Base-by-base conservation (phyloP, 2,888 invertebrate species). In the Aphodius granarius region DNA sequence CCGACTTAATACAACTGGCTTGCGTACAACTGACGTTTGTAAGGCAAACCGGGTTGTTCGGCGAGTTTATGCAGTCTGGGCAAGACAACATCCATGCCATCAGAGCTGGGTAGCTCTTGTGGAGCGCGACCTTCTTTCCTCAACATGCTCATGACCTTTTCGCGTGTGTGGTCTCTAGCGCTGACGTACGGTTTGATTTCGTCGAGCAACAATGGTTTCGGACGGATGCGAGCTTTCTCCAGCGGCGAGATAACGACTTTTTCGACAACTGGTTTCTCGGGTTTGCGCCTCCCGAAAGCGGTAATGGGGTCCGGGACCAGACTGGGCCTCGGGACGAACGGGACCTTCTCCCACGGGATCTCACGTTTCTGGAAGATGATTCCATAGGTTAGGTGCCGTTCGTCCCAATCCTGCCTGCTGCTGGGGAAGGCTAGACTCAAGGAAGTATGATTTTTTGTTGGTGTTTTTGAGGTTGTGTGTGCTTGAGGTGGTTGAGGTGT, bases 321-420 rank as follows among this genome's bases (percentile, higher is more conserved):
- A 85, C 95, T 94, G 83, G 95, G 95, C 82, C 95, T 91, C 82
- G 95, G 94, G 84, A 95, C 95, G 88, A 91, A 93, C 84, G 95
- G 95, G 88, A 94, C 94, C 91, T 94, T 94, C 89, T 95, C 94
- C 95, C 95, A 95, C 84, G 95, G 94, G 85, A 95, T 93, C 87
- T 90, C 89, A 87, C 91, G 91, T 89, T 91, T 93, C 94, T 94
- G 92, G 89, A 92, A 92, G 89, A 82, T 68, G 68, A 68, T 68
- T 68, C 43, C 43, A 43, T 43, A 43, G 43, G 43, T 43, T 43
- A 43, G 81, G 78, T 79, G 79, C 84, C 82, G 83, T 85, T 84
- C 84, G 84, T 84, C 83, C 84, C 84, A 84, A 71, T 66, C 74
- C 75, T 74, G 77, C 72, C 73, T 73, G n/a, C 65, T 63, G 43